Evolutionary conservation across 2,888 invertebrate genomes (phyloP).

Genomic region (Tinea semifulvella): DNA sequence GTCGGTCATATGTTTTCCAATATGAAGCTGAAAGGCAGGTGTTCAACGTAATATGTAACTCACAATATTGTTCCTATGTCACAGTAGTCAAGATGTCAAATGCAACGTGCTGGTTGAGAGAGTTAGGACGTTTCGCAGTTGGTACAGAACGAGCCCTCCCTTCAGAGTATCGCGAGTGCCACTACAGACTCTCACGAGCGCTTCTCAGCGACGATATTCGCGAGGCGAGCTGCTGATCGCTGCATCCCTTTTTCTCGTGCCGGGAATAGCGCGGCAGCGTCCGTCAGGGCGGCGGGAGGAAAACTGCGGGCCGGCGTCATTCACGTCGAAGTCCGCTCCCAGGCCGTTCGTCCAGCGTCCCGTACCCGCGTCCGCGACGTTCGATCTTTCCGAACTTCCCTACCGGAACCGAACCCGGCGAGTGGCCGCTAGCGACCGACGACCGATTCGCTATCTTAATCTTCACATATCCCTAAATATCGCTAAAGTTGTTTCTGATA

Average conservation of each 20-base stretch:
- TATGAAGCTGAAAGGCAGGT: slow-evolving; percentile 65
- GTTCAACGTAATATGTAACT: slow-evolving; percentile 39
- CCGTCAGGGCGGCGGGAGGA: slow-evolving; percentile 56
- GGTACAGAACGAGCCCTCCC: slow-evolving; percentile 47
- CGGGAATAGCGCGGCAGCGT: slow-evolving; percentile 32
- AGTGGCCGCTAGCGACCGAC: not conserved
- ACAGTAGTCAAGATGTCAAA: slow-evolving; percentile 26
- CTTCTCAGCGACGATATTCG: slow-evolving; percentile 58
- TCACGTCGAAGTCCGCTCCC: slow-evolving; percentile 55
- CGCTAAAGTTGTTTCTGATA: not conserved
- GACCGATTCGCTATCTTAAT: slow-evolving; percentile 5
- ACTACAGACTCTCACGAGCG: slow-evolving; percentile 56
- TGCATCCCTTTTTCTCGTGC: slow-evolving; percentile 60
- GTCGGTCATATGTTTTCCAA: slow-evolving; percentile 62
- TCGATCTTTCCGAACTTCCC: slow-evolving; percentile 48
- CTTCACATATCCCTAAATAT: slow-evolving; percentile 8
- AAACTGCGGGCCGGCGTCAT: slow-evolving; percentile 42
- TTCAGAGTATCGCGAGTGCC: slow-evolving; percentile 16
- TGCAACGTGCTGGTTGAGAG: slow-evolving; percentile 22
- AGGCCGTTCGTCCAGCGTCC: slow-evolving; percentile 56
- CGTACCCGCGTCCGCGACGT: slow-evolving; percentile 55
- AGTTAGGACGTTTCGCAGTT: slow-evolving; percentile 34
- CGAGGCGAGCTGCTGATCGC: slow-evolving; percentile 41
- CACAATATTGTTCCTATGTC: not conserved
- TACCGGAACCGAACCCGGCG: slow-evolving; percentile 1